These are phyloP conservation scores for Drosophila arawakana DNA, from an alignment of 1,140 invertebrate species.

Conservation along the genomic window DNA sequence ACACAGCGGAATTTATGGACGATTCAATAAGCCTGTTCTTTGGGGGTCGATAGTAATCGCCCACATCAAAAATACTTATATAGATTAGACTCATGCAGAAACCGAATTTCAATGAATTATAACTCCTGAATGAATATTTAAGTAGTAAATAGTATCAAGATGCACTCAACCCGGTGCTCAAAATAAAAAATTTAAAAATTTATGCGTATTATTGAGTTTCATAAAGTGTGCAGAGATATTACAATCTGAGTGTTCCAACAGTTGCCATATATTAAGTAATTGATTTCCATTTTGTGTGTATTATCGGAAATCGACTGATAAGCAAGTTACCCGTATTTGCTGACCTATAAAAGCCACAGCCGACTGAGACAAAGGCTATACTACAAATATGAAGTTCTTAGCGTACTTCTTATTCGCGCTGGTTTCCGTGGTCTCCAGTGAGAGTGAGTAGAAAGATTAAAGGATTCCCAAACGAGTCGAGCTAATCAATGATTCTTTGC, in stretches of 20 bases:
- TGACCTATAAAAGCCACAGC: constrained; percentile 53
- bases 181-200: constrained; percentile 39
- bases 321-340: neutral
- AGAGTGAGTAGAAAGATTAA: constrained; percentile 43
- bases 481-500: neutral
- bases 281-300: constrained; percentile 25
- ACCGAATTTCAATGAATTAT: constrained; percentile 14
- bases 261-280: constrained; percentile 54
- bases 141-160: neutral
- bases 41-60: constrained; percentile 3
- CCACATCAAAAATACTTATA: neutral
- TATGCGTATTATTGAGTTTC: constrained; percentile 36
- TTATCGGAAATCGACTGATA: constrained; percentile 14
- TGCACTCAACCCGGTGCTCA: constrained; percentile 14
- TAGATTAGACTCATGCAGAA: neutral
- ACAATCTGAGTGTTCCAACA: constrained; percentile 4
- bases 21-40: neutral
- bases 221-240: neutral
- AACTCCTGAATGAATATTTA: neutral
- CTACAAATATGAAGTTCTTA: constrained; percentile 46
- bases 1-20: neutral
- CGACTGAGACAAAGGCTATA: neutral
- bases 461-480: neutral
- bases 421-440: constrained; percentile 26
- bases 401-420: constrained; percentile 37